Evolutionary conservation across 2,113 vertebrate species (phyloP), one percentile per base, ranked within the genome.

Genomic region (Toxotes chatareus): DNA sequence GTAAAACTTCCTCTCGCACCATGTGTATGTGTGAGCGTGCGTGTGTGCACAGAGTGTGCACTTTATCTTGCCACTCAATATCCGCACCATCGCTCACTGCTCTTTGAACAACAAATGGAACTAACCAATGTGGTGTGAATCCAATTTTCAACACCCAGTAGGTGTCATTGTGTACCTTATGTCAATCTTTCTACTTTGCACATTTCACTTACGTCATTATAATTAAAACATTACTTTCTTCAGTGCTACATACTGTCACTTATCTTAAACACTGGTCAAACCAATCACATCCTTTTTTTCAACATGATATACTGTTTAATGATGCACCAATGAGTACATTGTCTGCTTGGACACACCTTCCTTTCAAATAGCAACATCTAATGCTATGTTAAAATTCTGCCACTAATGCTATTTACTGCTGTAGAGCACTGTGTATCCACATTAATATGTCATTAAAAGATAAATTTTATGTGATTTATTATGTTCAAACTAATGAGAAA

Each of bases 131-230:
- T 80, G 85, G 88, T 91, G 85, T 83, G 87, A 91, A 93, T 92
- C 87, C 89, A 92, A 93, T 93, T 93, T 89, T 75, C 83, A 82
- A 73, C 83, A 89, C 88, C 62, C 87, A 68, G 82, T 79, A 83
- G 88, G 86, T 90, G 87, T 89, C 88, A 89, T 78, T 57, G 60
- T 84, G 79, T 36, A 32, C 82, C 81, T 83, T 76, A 79, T 84
- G 91, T 86, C 87, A 88, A 82, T 87, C 77, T 59, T 51, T 82
- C 47, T 14, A 16, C 51, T 67, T 84, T 80, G 59, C 82, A 75
- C 64, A 76, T 80, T 83, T 23, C 61, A 73, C 80, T 84, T 83
- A 73, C 76, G 74, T 88, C 78, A 83, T 85, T 82, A 85, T 75
- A 72, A 88, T 78, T 77, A 84, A 89, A 85, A 72, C 57, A 57